A percentile compares a stretch with the other conserved stretches of the same genome.
phyloP scores from a whole-genome alignment of 2,888 invertebrate species.

The Mythimna pallens region DNA sequence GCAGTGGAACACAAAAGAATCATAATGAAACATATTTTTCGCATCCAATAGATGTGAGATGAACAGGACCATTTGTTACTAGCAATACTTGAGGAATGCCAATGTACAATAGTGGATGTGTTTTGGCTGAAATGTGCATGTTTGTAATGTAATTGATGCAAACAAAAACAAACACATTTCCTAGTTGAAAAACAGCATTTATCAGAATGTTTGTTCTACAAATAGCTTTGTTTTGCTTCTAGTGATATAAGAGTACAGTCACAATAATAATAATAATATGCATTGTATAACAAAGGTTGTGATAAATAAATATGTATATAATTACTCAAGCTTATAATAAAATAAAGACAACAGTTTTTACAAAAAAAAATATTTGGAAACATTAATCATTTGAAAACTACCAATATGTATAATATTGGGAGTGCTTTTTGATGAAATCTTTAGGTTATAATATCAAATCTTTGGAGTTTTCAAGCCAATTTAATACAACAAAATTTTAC shows the following conservation, averaged over 20 bases:
- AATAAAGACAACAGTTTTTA: neutral
- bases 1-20: too few relatives aligned
- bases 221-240: constrained; percentile 14
- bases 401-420: neutral
- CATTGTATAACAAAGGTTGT: constrained; percentile 17
- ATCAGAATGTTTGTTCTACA: constrained; percentile 1
- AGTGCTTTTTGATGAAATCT: neutral
- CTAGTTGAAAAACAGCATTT: neutral
- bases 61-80: too few relatives aligned
- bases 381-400: neutral
- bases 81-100: too few relatives aligned
- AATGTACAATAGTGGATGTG: too few relatives aligned
- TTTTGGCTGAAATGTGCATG: neutral
- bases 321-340: neutral
- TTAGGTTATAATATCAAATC: neutral
- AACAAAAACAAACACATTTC: neutral
- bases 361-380: neutral
- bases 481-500: neutral
- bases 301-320: neutral
- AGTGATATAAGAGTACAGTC: neutral
- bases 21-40: too few relatives aligned
- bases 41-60: too few relatives aligned
- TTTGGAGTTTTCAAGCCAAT: neutral
- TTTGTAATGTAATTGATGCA: neutral
- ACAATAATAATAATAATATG: constrained; percentile 8